Percentiles rank a stretch among this genome's conserved stretches.
Evolutionary conservation across 1,140 invertebrate species (phyloP).

Genomic region (Prorops nasuta): DNA sequence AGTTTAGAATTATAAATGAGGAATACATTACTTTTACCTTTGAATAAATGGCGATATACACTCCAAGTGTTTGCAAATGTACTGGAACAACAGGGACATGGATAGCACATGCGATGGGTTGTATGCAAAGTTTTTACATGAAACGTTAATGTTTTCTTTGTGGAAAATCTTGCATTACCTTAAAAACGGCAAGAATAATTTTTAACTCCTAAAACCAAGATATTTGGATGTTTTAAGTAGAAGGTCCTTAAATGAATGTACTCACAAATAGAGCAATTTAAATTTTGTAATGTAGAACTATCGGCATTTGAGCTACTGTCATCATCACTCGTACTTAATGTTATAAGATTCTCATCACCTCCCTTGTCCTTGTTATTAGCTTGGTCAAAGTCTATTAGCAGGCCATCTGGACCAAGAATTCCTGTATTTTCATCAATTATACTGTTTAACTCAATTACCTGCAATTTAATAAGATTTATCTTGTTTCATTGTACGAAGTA

Average conservation of each 20-base stretch:
- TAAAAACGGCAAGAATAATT: constrained; percentile 24
- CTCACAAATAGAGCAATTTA: constrained; percentile 27
- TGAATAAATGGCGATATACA: constrained; percentile 71
- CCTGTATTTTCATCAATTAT: constrained; percentile 57
- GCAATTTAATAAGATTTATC: constrained; percentile 19
- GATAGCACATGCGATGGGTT: constrained; percentile 63
- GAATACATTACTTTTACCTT: constrained; percentile 55
- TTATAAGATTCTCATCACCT: constrained; percentile 1
- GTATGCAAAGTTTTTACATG: constrained; percentile 70
- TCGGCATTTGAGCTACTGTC: neutral
- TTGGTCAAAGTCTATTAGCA: constrained; percentile 42
- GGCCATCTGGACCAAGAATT: constrained; percentile 63
- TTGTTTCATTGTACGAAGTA: neutral
- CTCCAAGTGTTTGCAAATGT: constrained; percentile 69
- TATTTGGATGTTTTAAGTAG: neutral
- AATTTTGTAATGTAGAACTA: neutral
- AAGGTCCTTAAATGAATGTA: constrained; percentile 5
- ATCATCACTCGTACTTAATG: constrained; percentile 4
- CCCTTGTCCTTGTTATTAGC: constrained; percentile 11
- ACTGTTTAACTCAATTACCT: constrained; percentile 60
- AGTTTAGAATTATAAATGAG: neutral
- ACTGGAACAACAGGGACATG: constrained; percentile 68
- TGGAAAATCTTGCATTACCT: constrained; percentile 68
- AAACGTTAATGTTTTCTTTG: constrained; percentile 67
- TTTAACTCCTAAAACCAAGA: neutral